phyloP scores from a whole-genome alignment of 1,140 invertebrate genomes.

The Elysia chlorotica region DNA sequence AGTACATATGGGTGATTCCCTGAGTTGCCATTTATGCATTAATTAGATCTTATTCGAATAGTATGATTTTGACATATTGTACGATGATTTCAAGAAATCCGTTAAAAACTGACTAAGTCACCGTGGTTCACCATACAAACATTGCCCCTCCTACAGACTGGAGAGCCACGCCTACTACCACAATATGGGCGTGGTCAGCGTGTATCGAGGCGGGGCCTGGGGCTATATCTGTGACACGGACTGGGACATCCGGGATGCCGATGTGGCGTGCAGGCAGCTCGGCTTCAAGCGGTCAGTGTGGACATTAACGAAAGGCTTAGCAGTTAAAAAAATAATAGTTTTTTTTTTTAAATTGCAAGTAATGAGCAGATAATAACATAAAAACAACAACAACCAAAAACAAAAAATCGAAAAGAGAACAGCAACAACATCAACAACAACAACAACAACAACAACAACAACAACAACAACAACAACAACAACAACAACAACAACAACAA shows the following conservation, averaged over 20 bases:
- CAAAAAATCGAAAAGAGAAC: not conserved
- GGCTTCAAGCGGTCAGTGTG: conserved; percentile 38
- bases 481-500: no score
- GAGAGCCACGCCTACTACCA: not conserved
- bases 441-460: conserved; percentile 1
- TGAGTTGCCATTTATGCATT: no score
- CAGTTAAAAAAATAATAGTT: no score
- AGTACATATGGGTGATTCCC: no score
- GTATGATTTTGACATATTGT: not conserved
- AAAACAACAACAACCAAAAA: not conserved
- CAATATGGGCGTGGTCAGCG: conserved; percentile 39
- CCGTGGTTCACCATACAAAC: not conserved
- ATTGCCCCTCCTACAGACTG: not conserved
- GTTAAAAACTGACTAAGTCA: not conserved
- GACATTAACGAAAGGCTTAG: no score
- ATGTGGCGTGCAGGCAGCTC: conserved; percentile 51
- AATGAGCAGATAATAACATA: not conserved
- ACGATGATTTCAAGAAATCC: not conserved
- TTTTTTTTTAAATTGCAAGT: not conserved
- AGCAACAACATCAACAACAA: not conserved
- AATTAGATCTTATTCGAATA: not conserved
- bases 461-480: no score
- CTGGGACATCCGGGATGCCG: conserved; percentile 46
- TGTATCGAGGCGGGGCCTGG: conserved; percentile 40
- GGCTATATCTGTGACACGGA: conserved; percentile 52